Percentiles rank a stretch among this genome's conserved stretches.
Evolutionary conservation across 2,888 invertebrate species (phyloP).

Genomic region (Rhingia campestris): DNA sequence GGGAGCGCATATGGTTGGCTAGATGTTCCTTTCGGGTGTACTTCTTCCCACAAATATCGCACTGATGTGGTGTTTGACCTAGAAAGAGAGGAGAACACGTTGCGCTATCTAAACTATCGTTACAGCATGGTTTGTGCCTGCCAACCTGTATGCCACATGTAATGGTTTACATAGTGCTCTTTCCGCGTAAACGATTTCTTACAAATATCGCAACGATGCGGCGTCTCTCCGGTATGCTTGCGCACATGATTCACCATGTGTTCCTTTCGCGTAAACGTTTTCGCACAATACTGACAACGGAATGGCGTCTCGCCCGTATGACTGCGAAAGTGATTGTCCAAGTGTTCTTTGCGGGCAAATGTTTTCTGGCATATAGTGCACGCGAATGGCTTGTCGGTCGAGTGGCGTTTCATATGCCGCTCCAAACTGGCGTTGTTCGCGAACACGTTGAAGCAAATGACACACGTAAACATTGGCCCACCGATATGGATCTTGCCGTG

Average conservation of each 20-base stretch:
- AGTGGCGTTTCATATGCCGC: constrained; percentile 91
- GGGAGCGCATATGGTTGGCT: constrained; percentile 93
- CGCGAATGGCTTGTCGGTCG: constrained; percentile 92
- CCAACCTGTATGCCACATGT: constrained; percentile 87
- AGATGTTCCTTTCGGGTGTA: constrained; percentile 95
- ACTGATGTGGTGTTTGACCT: constrained; percentile 94
- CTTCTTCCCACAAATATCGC: constrained; percentile 93
- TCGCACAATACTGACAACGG: constrained; percentile 92
- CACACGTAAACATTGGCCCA: constrained; percentile 89
- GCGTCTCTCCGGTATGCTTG: constrained; percentile 92
- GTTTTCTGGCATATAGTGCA: constrained; percentile 93
- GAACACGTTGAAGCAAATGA: constrained; percentile 89
- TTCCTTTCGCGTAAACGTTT: constrained; percentile 92
- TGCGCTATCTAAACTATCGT: constrained; percentile 49
- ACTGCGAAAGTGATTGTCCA: constrained; percentile 92
- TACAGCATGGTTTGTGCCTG: constrained; percentile 65
- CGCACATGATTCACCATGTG: constrained; percentile 94
- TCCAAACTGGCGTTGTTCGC: constrained; percentile 88
- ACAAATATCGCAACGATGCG: constrained; percentile 92
- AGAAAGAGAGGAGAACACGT: constrained; percentile 69
- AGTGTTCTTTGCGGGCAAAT: constrained; percentile 93
- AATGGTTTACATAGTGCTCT: constrained; percentile 93
- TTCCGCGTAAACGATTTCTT: constrained; percentile 94
- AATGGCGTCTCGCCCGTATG: constrained; percentile 93
- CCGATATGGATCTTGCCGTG: constrained; percentile 94